phyloP scores from a whole-genome alignment of 1,140 invertebrate genomes.

The Lethocerus indicus region DNA sequence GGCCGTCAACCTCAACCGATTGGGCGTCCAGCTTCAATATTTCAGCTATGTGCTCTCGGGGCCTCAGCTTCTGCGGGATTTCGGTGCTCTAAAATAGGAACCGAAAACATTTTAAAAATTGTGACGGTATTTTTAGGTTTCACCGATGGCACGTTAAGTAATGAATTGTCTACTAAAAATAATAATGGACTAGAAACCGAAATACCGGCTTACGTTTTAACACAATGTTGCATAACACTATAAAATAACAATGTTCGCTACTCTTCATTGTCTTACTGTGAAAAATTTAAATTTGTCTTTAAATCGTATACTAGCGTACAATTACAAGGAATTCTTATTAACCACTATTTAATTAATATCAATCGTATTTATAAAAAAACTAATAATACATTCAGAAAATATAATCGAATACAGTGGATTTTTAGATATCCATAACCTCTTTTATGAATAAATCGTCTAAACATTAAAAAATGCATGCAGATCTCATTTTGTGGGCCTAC shows the following conservation, averaged over 20 bases:
- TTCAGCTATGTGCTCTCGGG: conserved; percentile 62
- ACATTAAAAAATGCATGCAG: neutral
- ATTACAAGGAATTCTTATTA: too few relatives aligned
- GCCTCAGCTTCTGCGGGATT: conserved; percentile 56
- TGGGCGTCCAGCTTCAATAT: conserved; percentile 63
- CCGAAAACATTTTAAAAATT: conserved; percentile 1
- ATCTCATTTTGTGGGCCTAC: neutral
- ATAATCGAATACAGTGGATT: neutral
- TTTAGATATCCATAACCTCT: neutral
- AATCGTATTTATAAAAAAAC: neutral
- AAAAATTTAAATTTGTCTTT: too few relatives aligned
- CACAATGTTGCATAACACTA: too few relatives aligned
- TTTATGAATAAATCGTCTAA: neutral
- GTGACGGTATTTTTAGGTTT: conserved; percentile 16
- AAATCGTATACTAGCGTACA: too few relatives aligned
- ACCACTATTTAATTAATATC: neutral
- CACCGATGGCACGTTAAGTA: conserved; percentile 8
- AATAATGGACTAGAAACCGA: neutral
- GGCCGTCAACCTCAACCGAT: conserved; percentile 47
- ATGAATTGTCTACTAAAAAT: neutral
- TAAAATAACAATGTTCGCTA: too few relatives aligned
- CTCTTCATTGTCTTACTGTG: too few relatives aligned
- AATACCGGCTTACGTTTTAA: too few relatives aligned
- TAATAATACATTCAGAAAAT: neutral
- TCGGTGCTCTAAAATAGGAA: conserved; percentile 41